Conservation (phyloP, 2,888 invertebrate genomes). For the Pyrgus malvae region DNA sequence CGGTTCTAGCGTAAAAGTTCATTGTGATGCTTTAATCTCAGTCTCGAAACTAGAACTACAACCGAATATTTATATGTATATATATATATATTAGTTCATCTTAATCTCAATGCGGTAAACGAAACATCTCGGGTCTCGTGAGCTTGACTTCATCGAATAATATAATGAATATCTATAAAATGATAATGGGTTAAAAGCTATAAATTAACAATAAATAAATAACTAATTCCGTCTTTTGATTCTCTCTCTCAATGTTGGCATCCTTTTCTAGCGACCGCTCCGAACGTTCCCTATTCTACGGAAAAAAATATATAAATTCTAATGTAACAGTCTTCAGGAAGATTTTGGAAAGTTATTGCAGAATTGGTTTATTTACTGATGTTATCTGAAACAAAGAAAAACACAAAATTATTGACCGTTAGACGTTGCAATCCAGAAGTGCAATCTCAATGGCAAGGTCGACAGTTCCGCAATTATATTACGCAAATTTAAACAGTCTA, state of each 20-base stretch:
- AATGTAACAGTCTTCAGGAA: slow-evolving; percentile 76
- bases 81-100: slow-evolving; percentile 32
- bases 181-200: slow-evolving; percentile 55
- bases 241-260: slow-evolving; percentile 76
- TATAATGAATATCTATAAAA: slow-evolving; percentile 46
- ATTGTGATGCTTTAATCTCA: slow-evolving; percentile 38
- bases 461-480: no score
- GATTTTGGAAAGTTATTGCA: slow-evolving; percentile 77
- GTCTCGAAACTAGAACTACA: slow-evolving; percentile 35
- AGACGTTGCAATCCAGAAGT: no score
- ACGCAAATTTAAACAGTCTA: no score
- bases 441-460: no score
- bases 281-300: slow-evolving; percentile 53
- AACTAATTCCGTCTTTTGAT: slow-evolving; percentile 76
- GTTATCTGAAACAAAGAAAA: slow-evolving; percentile 71
- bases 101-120: slow-evolving; percentile 33
- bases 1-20: slow-evolving; percentile 31
- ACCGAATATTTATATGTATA: slow-evolving; percentile 36
- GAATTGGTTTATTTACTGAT: slow-evolving; percentile 52
- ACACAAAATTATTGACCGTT: background rate
- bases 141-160: slow-evolving; percentile 23
- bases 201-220: slow-evolving; percentile 68
- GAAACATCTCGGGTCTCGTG: slow-evolving; percentile 28
- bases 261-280: slow-evolving; percentile 52
- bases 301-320: slow-evolving; percentile 53